Evolutionary conservation across 2,113 vertebrate genomes (phyloP).

Genomic region (Sterrhoptilus dennistouni): DNA sequence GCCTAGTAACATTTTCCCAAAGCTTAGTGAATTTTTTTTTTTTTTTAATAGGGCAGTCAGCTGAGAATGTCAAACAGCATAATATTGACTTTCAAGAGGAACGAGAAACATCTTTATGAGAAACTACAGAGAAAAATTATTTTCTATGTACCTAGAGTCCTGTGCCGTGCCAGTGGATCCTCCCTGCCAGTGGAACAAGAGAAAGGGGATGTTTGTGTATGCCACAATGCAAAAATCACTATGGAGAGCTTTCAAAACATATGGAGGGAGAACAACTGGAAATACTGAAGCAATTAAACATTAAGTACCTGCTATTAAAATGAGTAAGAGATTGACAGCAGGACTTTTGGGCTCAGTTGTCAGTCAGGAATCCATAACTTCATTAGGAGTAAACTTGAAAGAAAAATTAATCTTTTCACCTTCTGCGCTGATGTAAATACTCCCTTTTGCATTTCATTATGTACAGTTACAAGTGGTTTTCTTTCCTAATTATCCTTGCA

Average conservation of each 20-base stretch:
- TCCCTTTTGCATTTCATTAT: neutral
- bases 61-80: neutral
- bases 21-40: neutral
- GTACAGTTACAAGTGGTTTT: neutral
- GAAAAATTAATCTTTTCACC: neutral
- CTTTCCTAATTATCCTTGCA: conserved; percentile 7
- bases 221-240: neutral
- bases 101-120: neutral
- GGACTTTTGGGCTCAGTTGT: neutral
- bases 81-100: neutral
- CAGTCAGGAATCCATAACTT: neutral
- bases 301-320: neutral
- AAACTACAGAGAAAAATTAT: neutral
- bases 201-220: neutral
- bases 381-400: neutral
- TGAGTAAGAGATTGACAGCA: neutral
- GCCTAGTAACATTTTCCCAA: neutral
- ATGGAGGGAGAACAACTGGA: neutral
- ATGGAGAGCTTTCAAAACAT: neutral
- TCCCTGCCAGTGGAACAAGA: neutral
- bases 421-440: neutral
- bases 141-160: neutral
- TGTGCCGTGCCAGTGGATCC: neutral
- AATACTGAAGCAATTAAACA: neutral
- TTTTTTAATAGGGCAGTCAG: neutral